Evolutionary conservation across 1,140 invertebrate genomes (phyloP).

Genomic region (Phymastichus coffea): DNA sequence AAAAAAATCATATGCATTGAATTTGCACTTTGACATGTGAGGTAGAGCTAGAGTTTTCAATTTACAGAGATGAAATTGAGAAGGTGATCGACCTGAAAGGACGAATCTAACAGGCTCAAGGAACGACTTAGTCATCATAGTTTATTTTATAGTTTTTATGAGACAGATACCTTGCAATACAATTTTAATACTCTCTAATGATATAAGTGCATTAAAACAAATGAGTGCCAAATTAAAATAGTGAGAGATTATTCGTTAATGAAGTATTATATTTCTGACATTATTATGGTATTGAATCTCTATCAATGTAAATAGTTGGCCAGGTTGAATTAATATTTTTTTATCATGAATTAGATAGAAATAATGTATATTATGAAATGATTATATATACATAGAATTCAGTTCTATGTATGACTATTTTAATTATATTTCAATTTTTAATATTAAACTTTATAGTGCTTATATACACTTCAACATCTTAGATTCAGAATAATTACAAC

Average conservation of each 20-base stretch:
- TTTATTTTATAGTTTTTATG: neutral
- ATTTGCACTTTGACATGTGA: slow-evolving; percentile 30
- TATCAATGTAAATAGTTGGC: neutral
- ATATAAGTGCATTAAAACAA: neutral
- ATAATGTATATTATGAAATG: too few relatives aligned
- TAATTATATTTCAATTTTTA: too few relatives aligned
- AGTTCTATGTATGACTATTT: too few relatives aligned
- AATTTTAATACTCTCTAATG: slow-evolving; percentile 4
- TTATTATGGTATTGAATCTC: slow-evolving; percentile 1
- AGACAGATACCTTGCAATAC: slow-evolving; percentile 1
- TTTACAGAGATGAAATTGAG: slow-evolving; percentile 52
- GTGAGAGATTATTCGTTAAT: neutral
- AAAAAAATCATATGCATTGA: too few relatives aligned
- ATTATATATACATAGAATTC: too few relatives aligned
- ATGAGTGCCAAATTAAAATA: neutral
- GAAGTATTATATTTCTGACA: neutral
- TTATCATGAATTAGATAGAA: too few relatives aligned
- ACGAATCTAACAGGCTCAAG: slow-evolving; percentile 40
- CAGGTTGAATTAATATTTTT: neutral
- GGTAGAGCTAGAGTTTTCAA: slow-evolving; percentile 47
- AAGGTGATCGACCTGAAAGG: slow-evolving; percentile 51
- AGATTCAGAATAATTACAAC: too few relatives aligned
- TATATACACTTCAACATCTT: too few relatives aligned
- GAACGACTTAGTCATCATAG: slow-evolving; percentile 12
- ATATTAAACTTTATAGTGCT: too few relatives aligned